These are phyloP conservation scores for Hassar affinis DNA, from an alignment of 2,113 vertebrate species.

Conservation along the genomic window DNA sequence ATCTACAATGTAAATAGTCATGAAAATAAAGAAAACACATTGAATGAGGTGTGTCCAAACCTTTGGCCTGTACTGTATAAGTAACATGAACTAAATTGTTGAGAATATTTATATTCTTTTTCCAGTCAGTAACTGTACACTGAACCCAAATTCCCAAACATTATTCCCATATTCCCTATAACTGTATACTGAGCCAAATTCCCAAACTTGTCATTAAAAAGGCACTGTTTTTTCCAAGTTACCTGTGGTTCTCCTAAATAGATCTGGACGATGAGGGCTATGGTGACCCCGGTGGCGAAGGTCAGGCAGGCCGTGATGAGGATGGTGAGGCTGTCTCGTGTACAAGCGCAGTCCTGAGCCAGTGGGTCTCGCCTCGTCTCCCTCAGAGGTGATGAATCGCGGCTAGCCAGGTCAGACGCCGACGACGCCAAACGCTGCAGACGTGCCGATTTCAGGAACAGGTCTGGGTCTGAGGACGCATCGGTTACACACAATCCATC, in stretches of 20 bases:
- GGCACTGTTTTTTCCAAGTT: background rate
- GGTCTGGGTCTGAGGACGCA: constrained; percentile 83
- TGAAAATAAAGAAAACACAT: no score
- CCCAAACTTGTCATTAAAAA: no score
- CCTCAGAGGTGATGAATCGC: constrained; percentile 80
- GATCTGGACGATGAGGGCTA: constrained; percentile 96
- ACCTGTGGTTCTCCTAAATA: constrained; percentile 98
- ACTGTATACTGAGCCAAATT: no score
- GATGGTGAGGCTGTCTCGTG: constrained; percentile 88
- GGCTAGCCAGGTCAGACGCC: constrained; percentile 89
- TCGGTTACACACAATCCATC: background rate
- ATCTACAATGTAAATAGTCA: no score
- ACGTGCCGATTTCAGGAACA: constrained; percentile 88
- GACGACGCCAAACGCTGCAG: constrained; percentile 94
- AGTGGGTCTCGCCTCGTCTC: constrained; percentile 93
- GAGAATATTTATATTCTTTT: background rate
- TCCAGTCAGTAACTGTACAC: no score
- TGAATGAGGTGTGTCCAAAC: no score
- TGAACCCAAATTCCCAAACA: no score
- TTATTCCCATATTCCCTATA: no score
- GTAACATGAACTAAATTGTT: background rate
- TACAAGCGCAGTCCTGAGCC: constrained; percentile 86
- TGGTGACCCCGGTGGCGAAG: constrained; percentile 89
- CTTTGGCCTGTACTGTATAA: no score
- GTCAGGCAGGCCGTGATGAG: constrained; percentile 96